Evolutionary conservation across 2,888 invertebrate species (phyloP).

Genomic region (Cataglyphis cursor): DNA sequence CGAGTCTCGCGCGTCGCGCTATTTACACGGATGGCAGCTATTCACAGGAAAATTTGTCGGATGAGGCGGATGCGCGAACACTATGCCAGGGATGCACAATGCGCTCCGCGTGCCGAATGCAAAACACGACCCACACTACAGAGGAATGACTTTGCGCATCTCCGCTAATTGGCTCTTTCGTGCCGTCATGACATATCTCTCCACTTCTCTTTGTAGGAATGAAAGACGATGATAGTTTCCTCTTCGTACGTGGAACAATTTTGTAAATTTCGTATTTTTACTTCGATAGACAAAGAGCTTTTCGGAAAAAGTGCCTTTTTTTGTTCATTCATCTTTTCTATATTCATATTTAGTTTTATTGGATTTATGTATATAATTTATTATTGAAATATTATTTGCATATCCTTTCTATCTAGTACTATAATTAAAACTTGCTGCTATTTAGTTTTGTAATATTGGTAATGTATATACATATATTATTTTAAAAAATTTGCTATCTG

Average conservation of each 20-base stretch:
- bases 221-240: conserved; percentile 12
- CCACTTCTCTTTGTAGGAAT: conserved; percentile 18
- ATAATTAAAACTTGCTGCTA: not conserved
- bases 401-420: not conserved
- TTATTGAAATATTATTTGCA: not conserved
- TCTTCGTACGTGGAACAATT: not conserved
- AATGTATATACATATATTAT: not conserved
- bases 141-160: conserved; percentile 46
- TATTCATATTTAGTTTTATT: not conserved
- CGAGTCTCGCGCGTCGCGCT: conserved; percentile 50
- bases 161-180: conserved; percentile 65
- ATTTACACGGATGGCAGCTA: conserved; percentile 65
- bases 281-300: not conserved
- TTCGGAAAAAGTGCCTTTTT: not conserved
- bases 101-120: conserved; percentile 59
- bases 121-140: conserved; percentile 56
- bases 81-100: conserved; percentile 48
- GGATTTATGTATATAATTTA: not conserved
- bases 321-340: not conserved
- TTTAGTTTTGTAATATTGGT: not conserved
- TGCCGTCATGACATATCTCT: conserved; percentile 41
- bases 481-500: not conserved
- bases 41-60: conserved; percentile 60
- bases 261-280: conserved; percentile 18
- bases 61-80: conserved; percentile 41